These are phyloP conservation scores for Neosalanx taihuensis DNA, from an alignment of 2,797 vertebrate species.

Conservation along the genomic window DNA sequence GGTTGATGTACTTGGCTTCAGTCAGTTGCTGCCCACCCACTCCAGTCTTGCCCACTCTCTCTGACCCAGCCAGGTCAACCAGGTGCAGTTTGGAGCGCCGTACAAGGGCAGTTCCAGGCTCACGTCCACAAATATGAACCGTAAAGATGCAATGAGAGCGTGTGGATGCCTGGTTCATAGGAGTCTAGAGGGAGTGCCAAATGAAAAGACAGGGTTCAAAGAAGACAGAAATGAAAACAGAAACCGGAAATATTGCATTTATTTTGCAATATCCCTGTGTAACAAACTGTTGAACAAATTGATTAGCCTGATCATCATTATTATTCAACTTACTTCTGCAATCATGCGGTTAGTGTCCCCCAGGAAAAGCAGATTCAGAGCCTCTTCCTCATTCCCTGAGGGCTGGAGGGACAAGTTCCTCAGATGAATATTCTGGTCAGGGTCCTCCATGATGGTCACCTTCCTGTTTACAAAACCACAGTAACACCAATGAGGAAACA, in stretches of 20 bases:
- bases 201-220: background rate
- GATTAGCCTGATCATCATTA: background rate
- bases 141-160: slow-evolving; percentile 98
- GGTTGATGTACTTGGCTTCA: slow-evolving; percentile 97
- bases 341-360: slow-evolving; percentile 99
- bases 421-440: slow-evolving; percentile 94
- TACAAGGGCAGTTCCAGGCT: slow-evolving; percentile 84
- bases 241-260: background rate
- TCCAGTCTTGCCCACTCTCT: slow-evolving; percentile 88
- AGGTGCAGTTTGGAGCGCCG: slow-evolving; percentile 89
- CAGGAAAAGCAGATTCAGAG: slow-evolving; percentile 92
- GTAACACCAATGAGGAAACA: background rate
- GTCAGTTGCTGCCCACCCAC: slow-evolving; percentile 86
- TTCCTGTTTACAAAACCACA: slow-evolving; percentile 69
- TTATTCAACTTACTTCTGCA: slow-evolving; percentile 81
- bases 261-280: background rate
- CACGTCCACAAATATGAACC: slow-evolving; percentile 86
- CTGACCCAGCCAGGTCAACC: slow-evolving; percentile 95
- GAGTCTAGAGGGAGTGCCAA: slow-evolving; percentile 75
- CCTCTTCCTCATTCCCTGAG: slow-evolving; percentile 89
- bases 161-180: slow-evolving; percentile 94
- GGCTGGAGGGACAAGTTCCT: slow-evolving; percentile 91
- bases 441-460: slow-evolving; percentile 89
- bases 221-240: background rate
- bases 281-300: background rate